Evolutionary conservation across 1,140 invertebrate species (phyloP), one percentile per base, ranked within the genome.

Genomic region (Ridgeia piscesae): DNA sequence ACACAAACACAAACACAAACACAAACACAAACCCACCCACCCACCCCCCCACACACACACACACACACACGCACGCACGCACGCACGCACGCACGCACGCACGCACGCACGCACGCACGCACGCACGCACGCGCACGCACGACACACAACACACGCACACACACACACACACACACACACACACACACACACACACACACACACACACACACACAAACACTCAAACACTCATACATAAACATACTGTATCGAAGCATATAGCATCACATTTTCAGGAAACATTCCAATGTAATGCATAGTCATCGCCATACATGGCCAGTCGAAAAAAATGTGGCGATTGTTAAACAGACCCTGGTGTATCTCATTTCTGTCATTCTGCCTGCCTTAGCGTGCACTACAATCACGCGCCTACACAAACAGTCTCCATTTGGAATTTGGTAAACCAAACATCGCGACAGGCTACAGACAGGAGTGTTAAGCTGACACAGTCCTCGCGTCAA

Each of bases 151-250:
- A 42, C 4, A 11, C 4, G 42, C 4, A 42, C 4, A 42, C 4
- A 4, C 42, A 11, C 42, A 42, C 42, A 11, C 42, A 42, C 42
- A 42, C 88, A 34, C 89, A 92, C 92, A 34, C 89, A 92, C 92
- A 31, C 89, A 92, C 89, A 33, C 92, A 92, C 89, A 33, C 92
- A 92, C 89, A 33, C 88, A 92, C 89, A 91, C 89, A 92, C 89
- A 91, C 89, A 92, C 89, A 91, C 42, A 92, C 92, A 91, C 35
- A 91, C 91, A 91, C 35, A 91, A n/a, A 92, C 89, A 33, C 92
- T 92, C 89, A 33, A 6, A 92, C 89, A 91, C 89, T 92, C 89
- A 91, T 34, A 92, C 89, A 91, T 33, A 92, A 89, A 91, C 35
- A 91, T 33, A 91, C 35, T 42, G 42, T 42, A 42, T 6, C 42